Conservation (phyloP, 2,113 vertebrate genomes). For the Ageneiosus marmoratus region DNA sequence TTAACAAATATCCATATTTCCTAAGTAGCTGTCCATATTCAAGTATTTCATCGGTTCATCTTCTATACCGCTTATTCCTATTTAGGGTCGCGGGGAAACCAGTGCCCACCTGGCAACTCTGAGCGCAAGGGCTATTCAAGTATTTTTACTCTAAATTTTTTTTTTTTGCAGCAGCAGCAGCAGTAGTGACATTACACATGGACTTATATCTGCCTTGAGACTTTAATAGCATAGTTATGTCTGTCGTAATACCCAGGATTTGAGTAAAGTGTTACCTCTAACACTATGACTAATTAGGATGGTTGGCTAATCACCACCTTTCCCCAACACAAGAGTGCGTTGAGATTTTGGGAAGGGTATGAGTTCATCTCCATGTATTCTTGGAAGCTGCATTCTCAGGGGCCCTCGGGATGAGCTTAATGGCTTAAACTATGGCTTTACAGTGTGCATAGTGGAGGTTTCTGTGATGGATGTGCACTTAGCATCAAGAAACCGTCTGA, state of each 20-base stretch:
- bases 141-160: not conserved
- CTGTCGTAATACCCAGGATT: constrained; percentile 5
- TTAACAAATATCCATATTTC: too few relatives aligned
- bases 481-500: constrained; percentile 40
- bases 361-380: constrained; percentile 25
- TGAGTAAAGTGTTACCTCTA: constrained; percentile 4
- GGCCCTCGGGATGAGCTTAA: not conserved
- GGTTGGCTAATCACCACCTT: not conserved
- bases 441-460: not conserved
- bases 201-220: not conserved
- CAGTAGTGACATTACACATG: not conserved
- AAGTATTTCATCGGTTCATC: too few relatives aligned
- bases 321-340: not conserved
- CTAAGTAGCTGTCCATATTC: too few relatives aligned
- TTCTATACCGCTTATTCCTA: too few relatives aligned
- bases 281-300: not conserved
- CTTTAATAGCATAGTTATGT: constrained; percentile 10
- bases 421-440: constrained; percentile 17
- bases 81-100: too few relatives aligned
- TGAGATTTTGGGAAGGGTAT: constrained; percentile 8
- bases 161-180: not conserved
- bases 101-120: too few relatives aligned
- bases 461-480: constrained; percentile 40
- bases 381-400: constrained; percentile 1
- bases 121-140: too few relatives aligned